A percentile compares a stretch with the other conserved stretches of the same genome.
These are phyloP conservation scores for Chloropsis cyanopogon DNA, from an alignment of 2,113 vertebrate genomes.

Conservation along the genomic window DNA sequence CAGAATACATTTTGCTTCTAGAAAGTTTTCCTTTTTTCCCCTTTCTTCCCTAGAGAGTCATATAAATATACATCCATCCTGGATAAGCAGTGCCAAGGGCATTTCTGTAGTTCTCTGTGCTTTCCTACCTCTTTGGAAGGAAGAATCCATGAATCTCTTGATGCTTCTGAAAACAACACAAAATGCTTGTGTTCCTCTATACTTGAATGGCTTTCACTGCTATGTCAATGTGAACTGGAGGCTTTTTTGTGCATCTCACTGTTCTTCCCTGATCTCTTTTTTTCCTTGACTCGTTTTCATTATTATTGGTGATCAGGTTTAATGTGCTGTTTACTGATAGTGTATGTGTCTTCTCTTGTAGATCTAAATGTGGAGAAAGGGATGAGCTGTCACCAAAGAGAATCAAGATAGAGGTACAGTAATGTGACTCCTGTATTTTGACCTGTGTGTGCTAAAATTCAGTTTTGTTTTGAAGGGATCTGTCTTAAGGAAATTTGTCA, in stretches of 20 bases:
- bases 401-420: constrained; percentile 91
- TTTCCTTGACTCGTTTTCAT: neutral
- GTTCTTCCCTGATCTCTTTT: neutral
- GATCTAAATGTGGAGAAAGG: constrained; percentile 89
- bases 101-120: neutral
- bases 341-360: constrained; percentile 49
- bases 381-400: constrained; percentile 94
- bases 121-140: neutral
- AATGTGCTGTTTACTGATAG: neutral
- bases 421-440: constrained; percentile 1
- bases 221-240: neutral
- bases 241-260: neutral
- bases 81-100: neutral
- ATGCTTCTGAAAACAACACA: neutral
- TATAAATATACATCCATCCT: neutral
- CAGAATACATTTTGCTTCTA: neutral
- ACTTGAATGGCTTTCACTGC: neutral
- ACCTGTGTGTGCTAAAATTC: constrained; percentile 5
- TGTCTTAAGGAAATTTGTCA: neutral
- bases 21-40: neutral
- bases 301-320: neutral
- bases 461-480: constrained; percentile 11
- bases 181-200: neutral
- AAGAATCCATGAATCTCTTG: neutral
- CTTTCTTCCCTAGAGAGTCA: neutral